Evolutionary conservation across 2,113 vertebrate species (phyloP).

Genomic region (Vulpes vulpes): DNA sequence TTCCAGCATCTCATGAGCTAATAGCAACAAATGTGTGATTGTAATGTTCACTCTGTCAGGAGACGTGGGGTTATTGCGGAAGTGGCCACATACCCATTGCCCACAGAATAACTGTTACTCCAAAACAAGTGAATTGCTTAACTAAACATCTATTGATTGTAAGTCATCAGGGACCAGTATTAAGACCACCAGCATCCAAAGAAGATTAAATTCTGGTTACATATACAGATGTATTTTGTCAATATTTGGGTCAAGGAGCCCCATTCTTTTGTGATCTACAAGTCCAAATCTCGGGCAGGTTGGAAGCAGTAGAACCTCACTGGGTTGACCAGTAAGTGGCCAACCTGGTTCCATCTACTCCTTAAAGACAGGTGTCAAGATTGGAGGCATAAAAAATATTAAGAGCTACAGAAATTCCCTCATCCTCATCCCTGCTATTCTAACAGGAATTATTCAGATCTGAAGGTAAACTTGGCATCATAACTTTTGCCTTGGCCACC

Average conservation of each 20-base stretch:
- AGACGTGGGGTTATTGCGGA: constrained; percentile 70
- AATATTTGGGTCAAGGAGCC: not conserved
- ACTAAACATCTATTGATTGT: constrained; percentile 79
- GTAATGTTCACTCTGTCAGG: constrained; percentile 3
- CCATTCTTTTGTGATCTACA: not conserved
- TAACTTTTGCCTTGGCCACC: not conserved
- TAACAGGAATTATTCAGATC: not conserved
- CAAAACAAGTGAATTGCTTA: constrained; percentile 71
- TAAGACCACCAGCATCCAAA: constrained; percentile 69
- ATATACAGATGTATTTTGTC: constrained; percentile 7
- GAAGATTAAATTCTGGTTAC: constrained; percentile 62
- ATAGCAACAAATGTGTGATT: constrained; percentile 76
- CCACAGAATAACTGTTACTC: constrained; percentile 71
- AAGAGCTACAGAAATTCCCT: not conserved
- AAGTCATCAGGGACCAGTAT: constrained; percentile 64
- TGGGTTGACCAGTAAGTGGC: not conserved
- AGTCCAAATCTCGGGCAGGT: not conserved
- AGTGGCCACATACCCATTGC: constrained; percentile 74
- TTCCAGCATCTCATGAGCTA: constrained; percentile 79
- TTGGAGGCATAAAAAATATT: not conserved
- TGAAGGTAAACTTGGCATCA: not conserved
- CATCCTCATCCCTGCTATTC: not conserved
- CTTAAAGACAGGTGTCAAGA: not conserved
- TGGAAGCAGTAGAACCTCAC: not conserved
- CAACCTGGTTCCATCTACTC: not conserved